Evolutionary conservation across 1,140 invertebrate genomes (phyloP), one percentile per base, ranked within the genome.

Genomic region (Parapsyche elsis): DNA sequence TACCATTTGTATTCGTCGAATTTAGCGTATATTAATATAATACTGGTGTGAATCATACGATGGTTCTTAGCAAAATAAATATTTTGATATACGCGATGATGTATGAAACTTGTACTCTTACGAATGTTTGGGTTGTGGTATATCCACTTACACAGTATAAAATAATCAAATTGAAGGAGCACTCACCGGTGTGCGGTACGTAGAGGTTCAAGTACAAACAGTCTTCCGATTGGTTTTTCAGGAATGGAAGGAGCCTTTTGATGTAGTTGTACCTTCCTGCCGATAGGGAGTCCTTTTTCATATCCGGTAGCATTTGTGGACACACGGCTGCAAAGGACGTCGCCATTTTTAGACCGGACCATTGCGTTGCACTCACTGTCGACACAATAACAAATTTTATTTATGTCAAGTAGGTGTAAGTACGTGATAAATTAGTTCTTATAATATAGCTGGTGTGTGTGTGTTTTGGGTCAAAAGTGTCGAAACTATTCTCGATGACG

Each of bases 201-300:
- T 97, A 98, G 78, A 99, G 93, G 87, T 98, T 98, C 71, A 99
- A 90, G 86, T 96, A 97, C 9, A 98, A 88, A 85, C 97, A 99
- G 87, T 99, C 96, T 88, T 98, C 97, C 71, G 92, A 95, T 87
- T 98, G 94, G 82, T 96, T 92, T 71, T 88, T 90, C 24, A 98
- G 88, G 84, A 92, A 93, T 0, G 93, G 92, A 71, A 94, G 85
- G n/a, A 96, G 87, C 73, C 91, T 89, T 80, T 90, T 90, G 78
- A 96, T 88, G 84, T 95, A 93, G 76, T 92, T 90, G 83, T 92
- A 92, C 46, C 94, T 89, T 9, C 91, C 92, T 10, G 91, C 88
- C 1, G 92, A 90, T 0, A 87, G 85, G 67, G 90, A 87, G 23
- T 89, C 90, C 76, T 90, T 90, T 24, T 87, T 89, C 9, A 91